These are phyloP conservation scores for Phylloscopus whistleri DNA, from an alignment of 2,113 vertebrate species.

Conservation along the genomic window DNA sequence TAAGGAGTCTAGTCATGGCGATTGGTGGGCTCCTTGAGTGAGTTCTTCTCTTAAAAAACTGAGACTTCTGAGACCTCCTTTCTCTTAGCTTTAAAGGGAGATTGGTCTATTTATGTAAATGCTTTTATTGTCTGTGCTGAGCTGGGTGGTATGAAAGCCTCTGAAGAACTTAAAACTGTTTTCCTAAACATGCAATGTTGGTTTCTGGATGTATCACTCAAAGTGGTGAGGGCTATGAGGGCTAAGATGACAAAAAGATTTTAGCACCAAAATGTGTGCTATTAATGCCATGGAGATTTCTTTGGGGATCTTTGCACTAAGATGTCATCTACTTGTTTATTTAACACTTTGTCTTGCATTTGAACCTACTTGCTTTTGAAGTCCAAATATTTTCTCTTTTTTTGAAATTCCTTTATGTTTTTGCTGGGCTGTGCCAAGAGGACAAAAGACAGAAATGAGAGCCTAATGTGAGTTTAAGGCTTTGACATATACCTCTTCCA, in stretches of 20 bases:
- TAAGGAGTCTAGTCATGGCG: not conserved
- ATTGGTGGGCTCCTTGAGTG: not conserved
- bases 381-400: not conserved
- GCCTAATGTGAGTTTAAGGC: not conserved
- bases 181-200: not conserved
- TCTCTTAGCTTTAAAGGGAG: not conserved
- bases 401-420: not conserved
- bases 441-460: not conserved
- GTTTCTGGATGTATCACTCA: not conserved
- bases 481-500: not conserved
- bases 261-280: not conserved
- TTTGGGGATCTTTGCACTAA: not conserved
- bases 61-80: not conserved
- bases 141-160: not conserved
- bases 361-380: not conserved
- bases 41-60: not conserved
- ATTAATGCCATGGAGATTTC: not conserved
- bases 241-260: not conserved
- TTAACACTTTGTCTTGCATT: not conserved
- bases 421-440: not conserved
- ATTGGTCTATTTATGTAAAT: not conserved
- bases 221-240: not conserved
- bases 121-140: not conserved
- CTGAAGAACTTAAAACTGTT: not conserved
- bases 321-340: not conserved